Evolutionary conservation across 2,113 vertebrate species (phyloP).

Genomic region (Potamarius usumacintae): DNA sequence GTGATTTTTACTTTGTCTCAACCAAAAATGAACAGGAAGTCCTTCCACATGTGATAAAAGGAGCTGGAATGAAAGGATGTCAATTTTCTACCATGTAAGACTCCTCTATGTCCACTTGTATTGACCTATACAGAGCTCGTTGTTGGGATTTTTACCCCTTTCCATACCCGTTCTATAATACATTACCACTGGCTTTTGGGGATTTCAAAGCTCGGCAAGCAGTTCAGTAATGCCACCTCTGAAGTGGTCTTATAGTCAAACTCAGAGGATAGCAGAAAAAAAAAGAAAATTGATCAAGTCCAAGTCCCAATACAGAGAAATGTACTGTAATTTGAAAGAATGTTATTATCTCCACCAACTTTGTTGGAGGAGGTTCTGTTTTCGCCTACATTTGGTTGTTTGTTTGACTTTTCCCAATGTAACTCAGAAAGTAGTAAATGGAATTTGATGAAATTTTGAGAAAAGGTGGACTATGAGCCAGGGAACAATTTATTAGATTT

Average conservation of each 20-base stretch:
- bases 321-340: not conserved
- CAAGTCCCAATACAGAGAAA: slow-evolving; percentile 15
- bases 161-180: slow-evolving; percentile 35
- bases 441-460: no score
- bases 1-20: not conserved
- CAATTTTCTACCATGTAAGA: not conserved
- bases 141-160: not conserved
- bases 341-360: no score
- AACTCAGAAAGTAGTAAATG: no score
- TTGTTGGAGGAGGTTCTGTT: no score
- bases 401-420: no score
- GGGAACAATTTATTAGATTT: no score
- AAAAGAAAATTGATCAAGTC: not conserved
- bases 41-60: slow-evolving; percentile 11
- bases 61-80: slow-evolving; percentile 16
- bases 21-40: slow-evolving; percentile 22
- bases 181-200: slow-evolving; percentile 60
- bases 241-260: slow-evolving; percentile 2
- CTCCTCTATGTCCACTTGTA: not conserved
- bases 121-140: not conserved
- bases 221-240: slow-evolving; percentile 50
- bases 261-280: not conserved
- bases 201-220: slow-evolving; percentile 60
- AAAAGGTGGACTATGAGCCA: no score
- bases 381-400: no score